Evolutionary conservation across 2,113 vertebrate genomes (phyloP), one percentile per base, ranked within the genome.

Genomic region (Cepphus grylle): DNA sequence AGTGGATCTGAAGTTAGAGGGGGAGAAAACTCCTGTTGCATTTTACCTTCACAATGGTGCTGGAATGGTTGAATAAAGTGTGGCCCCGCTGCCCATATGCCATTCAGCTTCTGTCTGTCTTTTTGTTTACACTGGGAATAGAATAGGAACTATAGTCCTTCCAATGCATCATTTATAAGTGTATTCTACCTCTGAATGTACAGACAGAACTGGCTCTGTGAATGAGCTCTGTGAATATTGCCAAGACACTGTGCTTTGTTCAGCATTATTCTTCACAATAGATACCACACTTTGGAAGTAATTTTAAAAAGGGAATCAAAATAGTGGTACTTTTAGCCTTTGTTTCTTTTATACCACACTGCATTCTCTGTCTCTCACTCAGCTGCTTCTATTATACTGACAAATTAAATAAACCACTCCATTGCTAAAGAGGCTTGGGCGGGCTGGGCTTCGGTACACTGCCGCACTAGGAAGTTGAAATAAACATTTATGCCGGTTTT

Each of bases 381-480:
- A 98, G 98, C 98, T 97, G 98, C 98, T 98, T 98, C 99, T 97
- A 99, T 99, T 99, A 99, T 99, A 98, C 98, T 98, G 98, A 98
- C 99, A 99, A 99, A 99, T 99, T 99, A 99, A 99, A 99, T 99
- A 99, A 99, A 99, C 98, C 99, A 98, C 98, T 98, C 98, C 98
- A 98, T 98, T 97, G 98, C 98, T 98, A 97, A 97, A 98, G 98
- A 98, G 98, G 98, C 98, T 98, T 93, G 94, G 98, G 97, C 98
- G 97, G 98, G 96, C 98, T 97, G 98, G 98, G 97, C 95, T 97
- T 94, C 95, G 38, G 97, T 98, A 96, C 97, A 97, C 97, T 93
- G 97, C 97, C 0, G 97, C 96, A 96, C 97, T 77, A 97, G 97
- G 97, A 98, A 97, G 98, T 97, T 94, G 96, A 81, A 97, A 95